Conservation (phyloP, 2,888 invertebrate species). For the Amphipoea lucens region DNA sequence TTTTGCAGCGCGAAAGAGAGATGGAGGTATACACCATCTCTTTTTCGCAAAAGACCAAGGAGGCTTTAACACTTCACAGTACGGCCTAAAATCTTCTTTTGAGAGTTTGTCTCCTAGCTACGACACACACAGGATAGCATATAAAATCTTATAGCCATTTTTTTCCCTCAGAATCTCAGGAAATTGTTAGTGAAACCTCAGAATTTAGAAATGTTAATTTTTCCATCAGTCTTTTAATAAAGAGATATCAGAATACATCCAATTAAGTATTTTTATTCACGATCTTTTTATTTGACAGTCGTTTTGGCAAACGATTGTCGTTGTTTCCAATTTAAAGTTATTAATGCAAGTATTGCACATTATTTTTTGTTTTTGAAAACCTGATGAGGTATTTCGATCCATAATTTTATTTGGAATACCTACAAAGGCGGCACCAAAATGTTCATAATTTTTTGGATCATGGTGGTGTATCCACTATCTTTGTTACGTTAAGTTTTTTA, state of each 20-base stretch:
- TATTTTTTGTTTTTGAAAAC: slow-evolving; percentile 3
- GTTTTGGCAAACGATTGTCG: slow-evolving; percentile 33
- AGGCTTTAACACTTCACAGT: neutral
- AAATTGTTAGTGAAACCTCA: slow-evolving; percentile 19
- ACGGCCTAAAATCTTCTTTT: neutral
- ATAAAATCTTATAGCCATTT: slow-evolving; percentile 22
- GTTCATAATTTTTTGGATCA: slow-evolving; percentile 14
- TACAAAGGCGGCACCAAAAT: slow-evolving; percentile 2
- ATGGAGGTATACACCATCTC: neutral
- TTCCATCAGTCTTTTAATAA: slow-evolving; percentile 60
- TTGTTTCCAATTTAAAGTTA: slow-evolving; percentile 42
- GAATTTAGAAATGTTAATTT: slow-evolving; percentile 52
- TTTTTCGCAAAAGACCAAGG: neutral
- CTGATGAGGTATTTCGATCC: neutral
- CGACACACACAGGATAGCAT: slow-evolving; percentile 19
- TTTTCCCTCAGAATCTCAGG: slow-evolving; percentile 13
- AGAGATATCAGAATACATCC: slow-evolving; percentile 51
- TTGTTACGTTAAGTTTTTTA: slow-evolving; percentile 12
- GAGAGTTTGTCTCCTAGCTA: slow-evolving; percentile 13
- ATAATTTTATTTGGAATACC: slow-evolving; percentile 22
- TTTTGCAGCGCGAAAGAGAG: neutral
- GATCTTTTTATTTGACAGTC: slow-evolving; percentile 27
- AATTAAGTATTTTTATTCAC: slow-evolving; percentile 32
- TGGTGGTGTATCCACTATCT: slow-evolving; percentile 13
- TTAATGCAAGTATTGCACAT: slow-evolving; percentile 48